phyloP scores from a whole-genome alignment of 1,140 invertebrate genomes.

The Lethrus apterus region DNA sequence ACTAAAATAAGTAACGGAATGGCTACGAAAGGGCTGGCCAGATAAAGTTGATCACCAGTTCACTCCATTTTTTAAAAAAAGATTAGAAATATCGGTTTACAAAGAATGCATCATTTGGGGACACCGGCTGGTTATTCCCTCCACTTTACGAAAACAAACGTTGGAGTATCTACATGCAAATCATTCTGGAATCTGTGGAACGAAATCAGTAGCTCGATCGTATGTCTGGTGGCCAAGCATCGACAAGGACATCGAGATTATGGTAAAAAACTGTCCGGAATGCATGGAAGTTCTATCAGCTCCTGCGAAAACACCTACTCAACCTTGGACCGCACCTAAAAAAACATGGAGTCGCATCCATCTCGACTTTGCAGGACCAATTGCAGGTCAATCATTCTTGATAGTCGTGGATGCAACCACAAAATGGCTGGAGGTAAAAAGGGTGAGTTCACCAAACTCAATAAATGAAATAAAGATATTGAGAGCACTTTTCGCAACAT shows the following conservation, averaged over 20 bases:
- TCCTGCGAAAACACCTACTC: conserved; percentile 10
- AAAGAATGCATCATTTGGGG: conserved; percentile 5
- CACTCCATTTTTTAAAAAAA: conserved; percentile 3
- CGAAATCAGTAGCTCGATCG: conserved; percentile 43
- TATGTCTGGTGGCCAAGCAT: conserved; percentile 4
- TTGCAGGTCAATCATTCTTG: conserved; percentile 36
- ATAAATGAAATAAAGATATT: conserved; percentile 22
- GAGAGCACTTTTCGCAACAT: conserved; percentile 28
- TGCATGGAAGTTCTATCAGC: not conserved
- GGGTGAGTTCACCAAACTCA: conserved; percentile 14
- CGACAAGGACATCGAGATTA: not conserved
- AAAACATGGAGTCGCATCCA: conserved; percentile 42
- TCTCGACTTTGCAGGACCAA: conserved; percentile 43
- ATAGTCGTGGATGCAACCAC: conserved; percentile 43
- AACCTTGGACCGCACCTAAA: conserved; percentile 24
- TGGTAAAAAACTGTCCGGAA: not conserved
- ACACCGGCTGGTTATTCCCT: conserved; percentile 29
- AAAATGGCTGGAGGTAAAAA: conserved; percentile 40
- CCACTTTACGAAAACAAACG: conserved; percentile 23
- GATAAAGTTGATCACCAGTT: not conserved
- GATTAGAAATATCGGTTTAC: conserved; percentile 3
- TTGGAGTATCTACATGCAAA: conserved; percentile 38
- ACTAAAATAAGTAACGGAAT: not conserved
- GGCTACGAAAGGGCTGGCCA: conserved; percentile 1
- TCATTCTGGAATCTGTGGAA: conserved; percentile 43